phyloP scores from a whole-genome alignment of 2,797 vertebrate genomes.

The Acrossocheilus fasciatus region DNA sequence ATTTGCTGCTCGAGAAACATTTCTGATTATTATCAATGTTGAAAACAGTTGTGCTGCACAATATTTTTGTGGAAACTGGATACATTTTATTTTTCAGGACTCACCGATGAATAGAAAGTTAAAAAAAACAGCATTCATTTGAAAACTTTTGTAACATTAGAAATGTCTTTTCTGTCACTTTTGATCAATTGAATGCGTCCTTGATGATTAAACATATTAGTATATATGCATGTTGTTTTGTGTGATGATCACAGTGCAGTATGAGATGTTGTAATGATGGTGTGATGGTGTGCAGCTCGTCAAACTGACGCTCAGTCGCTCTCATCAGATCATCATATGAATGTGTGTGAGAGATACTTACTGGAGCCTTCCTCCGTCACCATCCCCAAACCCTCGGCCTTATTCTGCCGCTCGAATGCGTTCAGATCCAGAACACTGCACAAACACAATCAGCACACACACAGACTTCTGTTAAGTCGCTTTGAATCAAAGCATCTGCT shows the following conservation, averaged over 20 bases:
- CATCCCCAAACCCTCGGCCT: conserved; percentile 99
- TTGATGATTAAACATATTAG: background rate
- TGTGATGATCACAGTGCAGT: background rate
- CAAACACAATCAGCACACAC: conserved; percentile 43
- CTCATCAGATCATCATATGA: background rate
- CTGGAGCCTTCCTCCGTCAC: conserved; percentile 99
- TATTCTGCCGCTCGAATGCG: conserved; percentile 99
- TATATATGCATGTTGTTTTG: background rate
- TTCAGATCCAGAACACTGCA: conserved; percentile 96
- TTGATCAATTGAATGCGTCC: too few relatives aligned
- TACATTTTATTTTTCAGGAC: background rate
- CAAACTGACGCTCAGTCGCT: background rate
- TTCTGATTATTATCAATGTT: too few relatives aligned
- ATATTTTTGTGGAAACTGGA: background rate
- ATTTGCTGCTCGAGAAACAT: background rate
- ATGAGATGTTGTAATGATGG: background rate
- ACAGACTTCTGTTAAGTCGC: background rate
- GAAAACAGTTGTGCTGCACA: too few relatives aligned
- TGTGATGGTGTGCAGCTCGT: background rate
- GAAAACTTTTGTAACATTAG: too few relatives aligned
- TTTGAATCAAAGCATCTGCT: background rate
- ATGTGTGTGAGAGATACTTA: conserved; percentile 78
- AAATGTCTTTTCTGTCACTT: background rate
- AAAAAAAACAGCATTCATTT: too few relatives aligned
- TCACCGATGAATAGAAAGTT: background rate